These are phyloP conservation scores for Zelostemma sp. DNA, from an alignment of 1,140 invertebrate species.

Conservation along the genomic window DNA sequence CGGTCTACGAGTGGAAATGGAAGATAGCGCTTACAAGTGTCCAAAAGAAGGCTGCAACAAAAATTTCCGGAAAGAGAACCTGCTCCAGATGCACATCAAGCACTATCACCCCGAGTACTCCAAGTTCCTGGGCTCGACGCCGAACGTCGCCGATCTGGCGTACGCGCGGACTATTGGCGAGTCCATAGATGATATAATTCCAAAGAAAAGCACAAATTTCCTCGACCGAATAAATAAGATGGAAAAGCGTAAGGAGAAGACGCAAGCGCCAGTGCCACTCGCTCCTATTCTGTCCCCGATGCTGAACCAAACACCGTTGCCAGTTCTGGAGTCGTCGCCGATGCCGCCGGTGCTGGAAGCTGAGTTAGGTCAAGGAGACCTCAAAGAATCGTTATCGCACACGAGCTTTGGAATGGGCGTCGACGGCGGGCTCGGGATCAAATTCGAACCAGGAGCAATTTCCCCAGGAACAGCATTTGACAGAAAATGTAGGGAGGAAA, in stretches of 20 bases:
- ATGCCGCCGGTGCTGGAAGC: constrained; percentile 32
- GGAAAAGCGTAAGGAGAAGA: constrained; percentile 60
- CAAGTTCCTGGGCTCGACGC: constrained; percentile 81
- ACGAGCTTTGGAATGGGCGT: no score
- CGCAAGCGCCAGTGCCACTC: constrained; percentile 28
- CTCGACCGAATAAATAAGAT: constrained; percentile 58
- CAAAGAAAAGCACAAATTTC: constrained; percentile 62
- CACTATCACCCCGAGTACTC: constrained; percentile 88
- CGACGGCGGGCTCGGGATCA: no score
- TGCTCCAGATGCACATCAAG: constrained; percentile 92
- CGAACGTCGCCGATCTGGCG: constrained; percentile 87
- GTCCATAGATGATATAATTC: constrained; percentile 67
- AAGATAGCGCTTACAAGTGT: constrained; percentile 82
- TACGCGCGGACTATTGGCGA: constrained; percentile 80
- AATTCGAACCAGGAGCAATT: constrained; percentile 51
- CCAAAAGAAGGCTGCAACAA: constrained; percentile 87
- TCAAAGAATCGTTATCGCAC: no score
- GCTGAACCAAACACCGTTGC: constrained; percentile 24
- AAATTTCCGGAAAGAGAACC: constrained; percentile 89
- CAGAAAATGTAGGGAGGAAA: constrained; percentile 61
- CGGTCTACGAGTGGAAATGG: constrained; percentile 77
- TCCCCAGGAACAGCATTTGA: constrained; percentile 65
- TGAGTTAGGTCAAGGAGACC: no score
- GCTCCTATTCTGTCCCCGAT: constrained; percentile 30
- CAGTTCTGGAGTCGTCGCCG: constrained; percentile 29